These are phyloP conservation scores for Pyrrhosoma nymphula DNA, from an alignment of 2,888 invertebrate genomes.

Conservation along the genomic window DNA sequence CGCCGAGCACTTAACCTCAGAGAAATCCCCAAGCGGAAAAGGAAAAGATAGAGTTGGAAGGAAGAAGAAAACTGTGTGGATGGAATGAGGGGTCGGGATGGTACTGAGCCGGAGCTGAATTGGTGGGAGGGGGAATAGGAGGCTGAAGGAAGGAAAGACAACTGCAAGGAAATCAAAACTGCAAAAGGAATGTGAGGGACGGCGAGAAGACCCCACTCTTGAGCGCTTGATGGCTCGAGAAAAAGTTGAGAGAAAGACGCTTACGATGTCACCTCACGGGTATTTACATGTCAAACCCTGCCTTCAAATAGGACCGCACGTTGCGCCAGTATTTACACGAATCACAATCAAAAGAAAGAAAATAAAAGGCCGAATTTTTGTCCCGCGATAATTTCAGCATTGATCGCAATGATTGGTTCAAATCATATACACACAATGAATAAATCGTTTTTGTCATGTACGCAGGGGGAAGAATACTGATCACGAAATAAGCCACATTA, in stretches of 20 bases:
- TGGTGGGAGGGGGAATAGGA: background rate
- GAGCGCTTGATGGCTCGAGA: background rate
- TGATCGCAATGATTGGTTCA: too few relatives aligned
- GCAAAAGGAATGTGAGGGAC: background rate
- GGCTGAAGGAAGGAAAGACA: background rate
- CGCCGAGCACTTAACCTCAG: constrained; percentile 32
- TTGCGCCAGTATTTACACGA: too few relatives aligned
- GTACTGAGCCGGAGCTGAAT: background rate
- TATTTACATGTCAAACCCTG: background rate
- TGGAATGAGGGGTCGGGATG: background rate
- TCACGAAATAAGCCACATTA: too few relatives aligned
- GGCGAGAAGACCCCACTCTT: background rate
- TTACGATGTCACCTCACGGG: background rate
- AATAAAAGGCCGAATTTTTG: too few relatives aligned
- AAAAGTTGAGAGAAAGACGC: background rate
- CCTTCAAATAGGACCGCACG: background rate
- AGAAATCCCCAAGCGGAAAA: constrained; percentile 7
- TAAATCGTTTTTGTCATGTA: too few relatives aligned
- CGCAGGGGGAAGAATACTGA: too few relatives aligned
- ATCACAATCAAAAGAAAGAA: too few relatives aligned
- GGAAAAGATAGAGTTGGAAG: background rate
- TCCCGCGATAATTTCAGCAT: too few relatives aligned
- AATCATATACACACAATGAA: too few relatives aligned
- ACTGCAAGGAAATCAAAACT: too few relatives aligned
- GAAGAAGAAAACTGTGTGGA: background rate